Conservation (phyloP, 2,113 vertebrate genomes). For the Ursus arctos region DNA sequence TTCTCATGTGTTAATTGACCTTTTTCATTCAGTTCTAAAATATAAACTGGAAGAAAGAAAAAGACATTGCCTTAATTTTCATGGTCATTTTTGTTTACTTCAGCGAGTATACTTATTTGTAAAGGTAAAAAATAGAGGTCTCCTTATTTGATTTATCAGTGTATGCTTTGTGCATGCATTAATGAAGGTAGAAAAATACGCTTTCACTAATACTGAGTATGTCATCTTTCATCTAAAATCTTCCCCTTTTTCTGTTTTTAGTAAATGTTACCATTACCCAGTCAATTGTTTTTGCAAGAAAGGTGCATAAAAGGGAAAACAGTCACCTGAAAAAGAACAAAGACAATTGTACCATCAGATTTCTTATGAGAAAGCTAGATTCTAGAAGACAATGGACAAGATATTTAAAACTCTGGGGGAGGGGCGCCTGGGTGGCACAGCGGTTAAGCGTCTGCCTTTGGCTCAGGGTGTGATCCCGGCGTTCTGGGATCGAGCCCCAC, state of each 20-base stretch:
- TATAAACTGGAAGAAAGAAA: background rate
- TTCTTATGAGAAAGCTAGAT: background rate
- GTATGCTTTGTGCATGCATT: background rate
- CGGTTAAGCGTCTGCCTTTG: too few relatives aligned
- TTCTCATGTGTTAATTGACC: background rate
- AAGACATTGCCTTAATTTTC: background rate
- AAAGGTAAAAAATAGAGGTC: background rate
- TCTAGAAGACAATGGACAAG: background rate
- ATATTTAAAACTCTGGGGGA: background rate
- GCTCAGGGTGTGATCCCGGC: too few relatives aligned
- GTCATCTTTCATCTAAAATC: background rate
- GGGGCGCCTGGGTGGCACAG: too few relatives aligned
- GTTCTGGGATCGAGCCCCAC: too few relatives aligned
- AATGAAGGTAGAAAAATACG: background rate
- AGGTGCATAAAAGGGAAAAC: background rate
- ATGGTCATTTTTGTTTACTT: background rate
- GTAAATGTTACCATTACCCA: background rate
- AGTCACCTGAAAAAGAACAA: background rate
- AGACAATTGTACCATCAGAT: background rate
- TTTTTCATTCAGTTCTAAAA: background rate
- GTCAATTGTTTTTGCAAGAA: background rate
- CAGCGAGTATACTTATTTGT: conserved; percentile 2
- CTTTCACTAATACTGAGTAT: background rate
- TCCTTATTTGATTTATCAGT: background rate
- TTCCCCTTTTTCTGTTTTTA: background rate